A percentile compares a stretch with the other conserved stretches of the same genome.
These are phyloP conservation scores for Novumbra hubbsi DNA, from an alignment of 2,797 vertebrate genomes.

Conservation along the genomic window DNA sequence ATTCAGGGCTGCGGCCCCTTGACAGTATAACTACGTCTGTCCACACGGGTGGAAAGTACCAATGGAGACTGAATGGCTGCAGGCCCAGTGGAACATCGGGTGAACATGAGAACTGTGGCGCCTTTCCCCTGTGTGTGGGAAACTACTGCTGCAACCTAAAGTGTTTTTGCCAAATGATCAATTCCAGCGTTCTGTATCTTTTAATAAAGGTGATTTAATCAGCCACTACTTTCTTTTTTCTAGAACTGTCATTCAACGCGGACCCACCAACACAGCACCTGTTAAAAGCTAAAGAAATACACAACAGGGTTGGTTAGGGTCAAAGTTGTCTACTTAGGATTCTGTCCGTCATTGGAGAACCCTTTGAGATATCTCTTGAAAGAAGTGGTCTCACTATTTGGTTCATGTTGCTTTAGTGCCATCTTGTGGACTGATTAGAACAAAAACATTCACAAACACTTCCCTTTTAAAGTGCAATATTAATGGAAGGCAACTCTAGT, in stretches of 20 bases:
- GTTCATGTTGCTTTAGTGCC: too few species aligned
- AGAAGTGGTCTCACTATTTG: too few species aligned
- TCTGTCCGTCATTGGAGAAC: not conserved
- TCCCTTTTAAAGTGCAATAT: too few species aligned
- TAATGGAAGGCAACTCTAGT: too few species aligned
- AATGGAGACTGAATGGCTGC: too few species aligned
- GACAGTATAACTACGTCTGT: not conserved
- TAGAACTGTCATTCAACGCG: not conserved
- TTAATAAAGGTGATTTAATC: slow-evolving; percentile 69
- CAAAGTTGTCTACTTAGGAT: too few species aligned
- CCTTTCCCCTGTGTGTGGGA: not conserved
- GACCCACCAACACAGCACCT: too few species aligned
- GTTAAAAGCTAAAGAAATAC: not conserved
- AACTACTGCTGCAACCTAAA: slow-evolving; percentile 45
- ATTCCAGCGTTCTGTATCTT: slow-evolving; percentile 63
- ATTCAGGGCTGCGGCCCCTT: not conserved
- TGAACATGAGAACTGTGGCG: too few species aligned
- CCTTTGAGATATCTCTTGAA: not conserved
- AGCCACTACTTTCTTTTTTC: not conserved
- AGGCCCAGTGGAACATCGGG: too few species aligned
- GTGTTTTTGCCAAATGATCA: slow-evolving; percentile 47
- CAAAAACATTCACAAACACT: too few species aligned
- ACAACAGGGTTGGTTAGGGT: not conserved
- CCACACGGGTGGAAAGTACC: not conserved
- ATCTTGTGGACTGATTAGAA: too few species aligned